Conservation (phyloP, 2,888 invertebrate species). For the Isoperla grammatica region DNA sequence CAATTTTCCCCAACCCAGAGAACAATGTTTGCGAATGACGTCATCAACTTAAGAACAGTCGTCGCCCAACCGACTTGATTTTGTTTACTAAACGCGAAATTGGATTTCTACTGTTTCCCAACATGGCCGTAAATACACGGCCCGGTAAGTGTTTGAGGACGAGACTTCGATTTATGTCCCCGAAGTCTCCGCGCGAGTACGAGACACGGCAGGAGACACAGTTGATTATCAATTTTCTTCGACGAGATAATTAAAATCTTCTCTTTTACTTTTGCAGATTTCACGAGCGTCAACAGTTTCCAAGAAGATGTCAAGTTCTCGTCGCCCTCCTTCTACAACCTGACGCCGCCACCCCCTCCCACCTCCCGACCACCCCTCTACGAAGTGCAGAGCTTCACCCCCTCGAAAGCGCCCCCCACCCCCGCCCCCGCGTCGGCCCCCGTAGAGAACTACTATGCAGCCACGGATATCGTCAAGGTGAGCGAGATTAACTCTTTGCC, state of each 20-base stretch:
- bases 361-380: conserved; percentile 44
- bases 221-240: background rate
- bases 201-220: too few relatives aligned
- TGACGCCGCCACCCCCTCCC: conserved; percentile 49
- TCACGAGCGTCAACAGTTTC: conserved; percentile 52
- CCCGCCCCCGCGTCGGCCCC: conserved; percentile 36
- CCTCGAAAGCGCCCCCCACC: conserved; percentile 39
- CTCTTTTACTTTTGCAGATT: conserved; percentile 43
- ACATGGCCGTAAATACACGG: background rate
- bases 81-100: conserved; percentile 19
- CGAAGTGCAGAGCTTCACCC: conserved; percentile 41
- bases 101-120: conserved; percentile 20
- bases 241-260: conserved; percentile 6
- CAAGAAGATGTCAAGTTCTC: conserved; percentile 51
- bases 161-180: background rate
- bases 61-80: background rate
- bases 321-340: conserved; percentile 50
- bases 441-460: conserved; percentile 65
- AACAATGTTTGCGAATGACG: background rate
- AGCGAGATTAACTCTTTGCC: conserved; percentile 27
- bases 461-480: conserved; percentile 71
- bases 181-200: background rate
- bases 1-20: too few relatives aligned
- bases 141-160: background rate
- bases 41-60: background rate